A percentile compares a stretch with the other conserved stretches of the same genome.
Conservation (phyloP, 92 coral and sea anemone species). For the Phenganax stokvisi region DNA sequence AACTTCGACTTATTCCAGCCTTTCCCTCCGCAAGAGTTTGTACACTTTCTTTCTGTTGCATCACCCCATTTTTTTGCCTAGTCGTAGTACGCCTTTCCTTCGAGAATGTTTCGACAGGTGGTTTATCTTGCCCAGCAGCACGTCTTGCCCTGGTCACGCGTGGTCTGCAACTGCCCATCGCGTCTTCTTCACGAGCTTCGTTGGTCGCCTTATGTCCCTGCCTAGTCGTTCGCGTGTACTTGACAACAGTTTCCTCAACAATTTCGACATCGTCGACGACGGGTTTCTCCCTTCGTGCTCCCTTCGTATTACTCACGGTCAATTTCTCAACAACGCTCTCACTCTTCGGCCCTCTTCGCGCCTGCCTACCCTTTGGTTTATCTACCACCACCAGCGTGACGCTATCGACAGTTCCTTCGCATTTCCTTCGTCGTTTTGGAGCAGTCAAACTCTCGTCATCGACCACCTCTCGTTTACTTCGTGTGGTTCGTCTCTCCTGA, state of each 20-base stretch:
- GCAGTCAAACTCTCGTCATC: background rate
- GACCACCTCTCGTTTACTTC: background rate
- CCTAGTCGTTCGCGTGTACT: slow-evolving; percentile 1
- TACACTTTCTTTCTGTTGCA: background rate
- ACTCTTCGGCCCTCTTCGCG: background rate
- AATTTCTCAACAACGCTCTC: slow-evolving; percentile 2
- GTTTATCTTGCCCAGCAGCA: too few species aligned
- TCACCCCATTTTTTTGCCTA: background rate
- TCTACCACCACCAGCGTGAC: background rate
- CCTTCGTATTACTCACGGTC: background rate
- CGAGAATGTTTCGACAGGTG: too few species aligned
- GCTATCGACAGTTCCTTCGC: background rate
- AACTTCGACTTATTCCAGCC: background rate
- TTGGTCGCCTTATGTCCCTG: background rate
- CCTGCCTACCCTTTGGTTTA: slow-evolving; percentile 26
- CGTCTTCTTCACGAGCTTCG: too few species aligned
- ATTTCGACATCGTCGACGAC: slow-evolving; percentile 25
- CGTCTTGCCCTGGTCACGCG: too few species aligned
- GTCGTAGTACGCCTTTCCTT: too few species aligned
- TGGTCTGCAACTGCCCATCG: too few species aligned
- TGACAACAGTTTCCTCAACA: background rate
- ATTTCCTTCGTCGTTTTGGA: slow-evolving; percentile 2
- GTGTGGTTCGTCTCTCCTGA: background rate
- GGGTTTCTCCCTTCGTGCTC: slow-evolving; percentile 23
- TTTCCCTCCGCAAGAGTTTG: background rate